A percentile compares a stretch with the other conserved stretches of the same genome.
phyloP scores from a whole-genome alignment of 2,888 invertebrate genomes.

The Clostera curtula region DNA sequence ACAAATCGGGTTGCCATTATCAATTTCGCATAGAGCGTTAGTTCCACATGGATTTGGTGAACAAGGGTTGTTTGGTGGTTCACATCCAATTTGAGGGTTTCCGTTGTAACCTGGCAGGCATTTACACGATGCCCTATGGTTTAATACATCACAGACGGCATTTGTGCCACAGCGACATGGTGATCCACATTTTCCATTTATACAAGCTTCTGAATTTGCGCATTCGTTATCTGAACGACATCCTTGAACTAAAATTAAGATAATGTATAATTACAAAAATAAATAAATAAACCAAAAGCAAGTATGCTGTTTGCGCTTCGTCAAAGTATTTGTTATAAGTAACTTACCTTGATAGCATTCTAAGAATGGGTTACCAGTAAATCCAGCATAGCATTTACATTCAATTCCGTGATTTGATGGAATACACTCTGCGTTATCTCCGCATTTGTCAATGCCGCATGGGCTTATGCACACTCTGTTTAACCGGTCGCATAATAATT shows the following conservation, averaged over 20 bases:
- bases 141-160: constrained; percentile 86
- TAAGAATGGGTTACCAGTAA: constrained; percentile 84
- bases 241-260: constrained; percentile 78
- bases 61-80: constrained; percentile 85
- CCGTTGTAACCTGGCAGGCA: constrained; percentile 89
- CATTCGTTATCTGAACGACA: constrained; percentile 84
- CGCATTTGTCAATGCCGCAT: constrained; percentile 86
- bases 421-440: constrained; percentile 86
- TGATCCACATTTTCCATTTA: constrained; percentile 83
- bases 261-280: constrained; percentile 2
- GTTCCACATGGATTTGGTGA: constrained; percentile 91
- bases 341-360: constrained; percentile 78
- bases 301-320: no score
- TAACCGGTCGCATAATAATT: constrained; percentile 87
- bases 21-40: constrained; percentile 88
- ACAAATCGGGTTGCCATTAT: constrained; percentile 90
- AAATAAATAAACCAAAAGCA: no score
- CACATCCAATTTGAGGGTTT: constrained; percentile 82
- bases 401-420: constrained; percentile 84
- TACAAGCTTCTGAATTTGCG: constrained; percentile 82
- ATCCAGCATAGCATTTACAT: constrained; percentile 84
- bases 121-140: constrained; percentile 87
- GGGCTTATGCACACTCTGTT: constrained; percentile 90
- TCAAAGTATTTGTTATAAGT: no score
- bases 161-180: constrained; percentile 87